Evolutionary conservation across 2,797 vertebrate species (phyloP), one percentile per base, ranked within the genome.

Genomic region (Nyctibius grandis): DNA sequence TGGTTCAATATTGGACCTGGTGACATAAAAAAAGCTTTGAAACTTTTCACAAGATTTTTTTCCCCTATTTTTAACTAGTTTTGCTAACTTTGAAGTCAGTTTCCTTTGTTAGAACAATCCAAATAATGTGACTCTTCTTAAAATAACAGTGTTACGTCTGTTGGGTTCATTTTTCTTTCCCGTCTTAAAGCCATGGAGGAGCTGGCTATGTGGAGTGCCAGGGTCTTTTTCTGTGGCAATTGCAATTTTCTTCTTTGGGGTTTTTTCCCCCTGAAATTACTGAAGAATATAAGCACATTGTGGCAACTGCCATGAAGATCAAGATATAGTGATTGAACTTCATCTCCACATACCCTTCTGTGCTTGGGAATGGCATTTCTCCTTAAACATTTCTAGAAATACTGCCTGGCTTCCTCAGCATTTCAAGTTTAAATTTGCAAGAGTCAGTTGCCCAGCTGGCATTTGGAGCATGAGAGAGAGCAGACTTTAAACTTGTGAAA

Each of bases 401-500:
- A 91, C 73, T 96, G 63, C 94, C 94, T 92, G 95, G 92, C 91
- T 96, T 97, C 96, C 95, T 97, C 93, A 93, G 95, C 87, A 94
- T 97, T 98, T 97, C 95, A 97, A 82, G 76, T 96, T 94, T 95
- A 93, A 97, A 92, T 95, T 95, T 95, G 92, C 93, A 96, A 92
- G 89, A 92, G 68, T 88, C 33, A 23, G 33, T 97, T 96, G 82
- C 95, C 96, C 26, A 18, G n/a, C 79, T 88, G 77, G 63, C 56
- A 51, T 87, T 89, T 56, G 51, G 51, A 82, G 20, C 64, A 50
- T 48, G 65, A 73, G 74, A 45, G 36, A 89, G 34, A 73, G n/a
- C 6, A 82, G 67, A 80, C 68, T 96, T 96, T 88, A 91, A 83
- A 94, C 90, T 90, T 95, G 88, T 93, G 86, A 89, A 91, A 79